Conservation (phyloP, 2,888 invertebrate species). For the Xanthorhoe spadicearia region DNA sequence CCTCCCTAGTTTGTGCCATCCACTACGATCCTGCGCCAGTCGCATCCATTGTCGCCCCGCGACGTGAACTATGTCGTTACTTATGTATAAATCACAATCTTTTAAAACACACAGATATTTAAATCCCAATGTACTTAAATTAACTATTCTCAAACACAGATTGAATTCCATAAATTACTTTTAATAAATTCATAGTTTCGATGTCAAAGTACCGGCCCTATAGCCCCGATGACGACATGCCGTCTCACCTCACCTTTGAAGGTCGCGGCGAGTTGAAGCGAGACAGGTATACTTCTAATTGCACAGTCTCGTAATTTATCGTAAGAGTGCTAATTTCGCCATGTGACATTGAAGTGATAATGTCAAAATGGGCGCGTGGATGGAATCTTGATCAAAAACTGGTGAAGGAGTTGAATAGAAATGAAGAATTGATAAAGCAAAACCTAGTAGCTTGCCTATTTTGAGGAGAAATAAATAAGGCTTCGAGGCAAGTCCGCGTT, state of each 20-base stretch:
- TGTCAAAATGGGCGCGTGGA: slow-evolving; percentile 44
- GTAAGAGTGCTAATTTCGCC: slow-evolving; percentile 44
- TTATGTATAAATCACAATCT: no score
- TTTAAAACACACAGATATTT: no score
- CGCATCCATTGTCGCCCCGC: no score
- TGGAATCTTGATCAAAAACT: slow-evolving; percentile 26
- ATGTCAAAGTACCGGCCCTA: slow-evolving; percentile 3
- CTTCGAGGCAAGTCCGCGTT: no score
- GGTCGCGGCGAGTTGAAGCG: slow-evolving; percentile 37
- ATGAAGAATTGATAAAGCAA: not conserved
- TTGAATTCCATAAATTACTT: not conserved
- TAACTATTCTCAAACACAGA: not conserved
- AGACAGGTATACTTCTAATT: slow-evolving; percentile 40
- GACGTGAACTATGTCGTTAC: no score
- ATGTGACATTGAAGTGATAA: slow-evolving; percentile 43
- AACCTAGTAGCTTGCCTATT: no score
- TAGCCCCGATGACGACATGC: slow-evolving; percentile 20
- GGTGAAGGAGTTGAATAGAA: not conserved
- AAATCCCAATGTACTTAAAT: not conserved
- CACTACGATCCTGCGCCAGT: no score
- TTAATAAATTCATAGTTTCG: not conserved
- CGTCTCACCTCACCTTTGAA: slow-evolving; percentile 34
- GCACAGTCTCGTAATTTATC: slow-evolving; percentile 40
- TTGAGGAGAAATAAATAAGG: no score
- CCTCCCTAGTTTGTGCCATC: no score